phyloP scores from a whole-genome alignment of 2,888 invertebrate species.

The Calliopum simillimum region DNA sequence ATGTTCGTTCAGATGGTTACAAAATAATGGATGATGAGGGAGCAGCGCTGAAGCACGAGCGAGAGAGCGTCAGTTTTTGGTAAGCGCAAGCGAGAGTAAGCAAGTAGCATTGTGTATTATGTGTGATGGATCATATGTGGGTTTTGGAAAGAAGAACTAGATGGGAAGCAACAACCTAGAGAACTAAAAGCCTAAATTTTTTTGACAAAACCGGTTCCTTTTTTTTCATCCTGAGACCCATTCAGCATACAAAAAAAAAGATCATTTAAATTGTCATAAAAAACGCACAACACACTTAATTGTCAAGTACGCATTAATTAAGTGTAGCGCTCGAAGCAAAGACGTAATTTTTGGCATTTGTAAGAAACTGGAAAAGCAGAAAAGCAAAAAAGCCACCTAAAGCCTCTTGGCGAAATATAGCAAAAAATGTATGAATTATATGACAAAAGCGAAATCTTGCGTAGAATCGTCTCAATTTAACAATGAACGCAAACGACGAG shows the following conservation, averaged over 20 bases:
- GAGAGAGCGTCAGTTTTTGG: neutral
- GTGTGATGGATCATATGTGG: neutral
- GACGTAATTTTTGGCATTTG: conserved; percentile 4
- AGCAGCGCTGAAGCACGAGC: neutral
- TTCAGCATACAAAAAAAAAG: neutral
- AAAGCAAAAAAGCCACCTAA: neutral
- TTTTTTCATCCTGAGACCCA: neutral
- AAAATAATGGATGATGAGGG: neutral
- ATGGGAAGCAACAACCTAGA: conserved; percentile 8
- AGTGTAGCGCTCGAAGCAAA: neutral
- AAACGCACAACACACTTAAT: conserved; percentile 8
- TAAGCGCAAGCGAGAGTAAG: neutral
- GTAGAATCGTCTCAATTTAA: no score
- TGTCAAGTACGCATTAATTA: conserved; percentile 27
- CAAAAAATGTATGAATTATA: neutral
- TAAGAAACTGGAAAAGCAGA: neutral
- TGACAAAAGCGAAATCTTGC: neutral
- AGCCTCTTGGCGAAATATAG: neutral
- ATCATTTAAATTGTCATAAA: neutral
- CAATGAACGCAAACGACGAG: neutral
- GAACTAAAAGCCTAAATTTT: conserved; percentile 18
- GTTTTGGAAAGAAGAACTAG: neutral
- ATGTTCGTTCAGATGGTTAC: conserved; percentile 26
- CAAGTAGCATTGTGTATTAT: neutral
- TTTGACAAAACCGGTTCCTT: neutral